These are phyloP conservation scores for Clarias magur DNA, from an alignment of 2,113 vertebrate genomes.

Conservation along the genomic window DNA sequence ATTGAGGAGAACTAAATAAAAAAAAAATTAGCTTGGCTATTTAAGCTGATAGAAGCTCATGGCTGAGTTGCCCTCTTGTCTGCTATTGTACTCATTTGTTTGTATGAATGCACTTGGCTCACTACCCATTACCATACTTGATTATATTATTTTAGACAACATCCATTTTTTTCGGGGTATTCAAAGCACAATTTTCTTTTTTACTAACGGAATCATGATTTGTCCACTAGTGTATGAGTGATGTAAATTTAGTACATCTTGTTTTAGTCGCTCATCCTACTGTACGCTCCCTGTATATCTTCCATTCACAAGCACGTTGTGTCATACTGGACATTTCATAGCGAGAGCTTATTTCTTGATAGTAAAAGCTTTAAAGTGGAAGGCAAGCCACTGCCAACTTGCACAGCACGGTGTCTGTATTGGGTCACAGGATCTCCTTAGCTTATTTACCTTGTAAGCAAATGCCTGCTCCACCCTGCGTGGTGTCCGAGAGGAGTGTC, in stretches of 20 bases:
- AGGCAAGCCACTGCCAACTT: not conserved
- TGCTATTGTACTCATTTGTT: not conserved
- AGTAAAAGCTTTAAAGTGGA: not conserved
- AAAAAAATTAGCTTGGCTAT: not conserved
- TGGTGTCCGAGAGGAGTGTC: constrained; percentile 8
- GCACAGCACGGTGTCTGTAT: not conserved
- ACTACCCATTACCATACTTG: not conserved
- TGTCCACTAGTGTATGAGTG: not conserved
- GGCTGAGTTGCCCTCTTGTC: not conserved
- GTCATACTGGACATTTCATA: not conserved
- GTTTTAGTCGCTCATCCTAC: not conserved
- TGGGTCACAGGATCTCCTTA: constrained; percentile 7
- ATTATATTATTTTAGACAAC: not conserved
- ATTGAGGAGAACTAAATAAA: not conserved
- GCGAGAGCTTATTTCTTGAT: not conserved
- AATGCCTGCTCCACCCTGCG: constrained; percentile 27
- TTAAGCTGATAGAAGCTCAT: not conserved
- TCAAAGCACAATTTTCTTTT: not conserved
- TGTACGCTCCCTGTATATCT: not conserved
- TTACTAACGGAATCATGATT: not conserved
- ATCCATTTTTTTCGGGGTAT: not conserved
- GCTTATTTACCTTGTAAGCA: constrained; percentile 43
- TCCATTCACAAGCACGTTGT: not conserved
- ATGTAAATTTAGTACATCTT: not conserved
- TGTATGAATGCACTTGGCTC: not conserved